Evolutionary conservation across 2,888 invertebrate species (phyloP).

Genomic region (Aelia acuminata): DNA sequence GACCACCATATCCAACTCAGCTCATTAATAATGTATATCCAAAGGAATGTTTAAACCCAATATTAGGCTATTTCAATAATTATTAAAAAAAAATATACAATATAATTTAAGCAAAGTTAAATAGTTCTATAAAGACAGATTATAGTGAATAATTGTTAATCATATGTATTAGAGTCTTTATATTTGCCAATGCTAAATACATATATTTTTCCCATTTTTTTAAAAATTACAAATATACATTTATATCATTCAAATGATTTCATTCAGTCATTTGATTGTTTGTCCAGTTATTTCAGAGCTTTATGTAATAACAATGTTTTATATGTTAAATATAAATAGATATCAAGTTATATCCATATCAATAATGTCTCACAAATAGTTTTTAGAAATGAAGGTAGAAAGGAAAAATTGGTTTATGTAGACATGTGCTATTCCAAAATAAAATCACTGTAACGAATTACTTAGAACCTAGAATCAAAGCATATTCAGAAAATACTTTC

Average conservation of each 20-base stretch:
- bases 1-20: neutral
- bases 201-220: neutral
- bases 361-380: neutral
- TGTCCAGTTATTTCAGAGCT: neutral
- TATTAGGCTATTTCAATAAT: neutral
- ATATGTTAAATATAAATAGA: neutral
- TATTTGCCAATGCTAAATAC: neutral
- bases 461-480: no score
- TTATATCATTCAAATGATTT: neutral
- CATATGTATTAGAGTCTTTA: neutral
- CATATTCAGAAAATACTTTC: no score
- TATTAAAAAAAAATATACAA: neutral
- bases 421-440: no score
- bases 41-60: neutral
- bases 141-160: neutral
- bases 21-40: neutral
- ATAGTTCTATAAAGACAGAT: neutral
- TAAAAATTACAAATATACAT: neutral
- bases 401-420: no score
- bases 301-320: neutral
- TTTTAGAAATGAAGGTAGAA: neutral
- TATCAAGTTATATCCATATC: no score
- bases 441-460: no score
- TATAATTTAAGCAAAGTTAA: neutral
- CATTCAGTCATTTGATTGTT: neutral